Evolutionary conservation across 1,140 invertebrate species (phyloP).

Genomic region (Frieseomelitta varia): DNA sequence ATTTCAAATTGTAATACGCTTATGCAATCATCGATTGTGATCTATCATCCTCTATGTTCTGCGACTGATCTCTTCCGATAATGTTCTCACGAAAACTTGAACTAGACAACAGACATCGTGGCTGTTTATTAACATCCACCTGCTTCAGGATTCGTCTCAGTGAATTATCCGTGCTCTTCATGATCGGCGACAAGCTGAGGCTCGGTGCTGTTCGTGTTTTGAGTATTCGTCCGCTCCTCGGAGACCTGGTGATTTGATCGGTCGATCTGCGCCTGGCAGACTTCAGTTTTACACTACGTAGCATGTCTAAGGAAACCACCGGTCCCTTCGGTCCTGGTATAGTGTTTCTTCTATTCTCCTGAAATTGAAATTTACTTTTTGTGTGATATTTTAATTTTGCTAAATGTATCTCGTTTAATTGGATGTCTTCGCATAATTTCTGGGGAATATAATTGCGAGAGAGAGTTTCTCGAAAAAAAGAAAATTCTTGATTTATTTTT

Average conservation of each 20-base stretch:
- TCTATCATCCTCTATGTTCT: slow-evolving; percentile 7
- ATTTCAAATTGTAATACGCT: not conserved
- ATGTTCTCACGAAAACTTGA: slow-evolving; percentile 44
- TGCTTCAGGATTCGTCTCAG: slow-evolving; percentile 65
- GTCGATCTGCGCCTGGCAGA: slow-evolving; percentile 64
- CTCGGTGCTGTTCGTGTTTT: slow-evolving; percentile 57
- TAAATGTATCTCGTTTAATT: not conserved
- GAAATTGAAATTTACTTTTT: slow-evolving; percentile 9
- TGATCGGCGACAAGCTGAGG: slow-evolving; percentile 68
- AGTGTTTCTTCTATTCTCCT: slow-evolving; percentile 69
- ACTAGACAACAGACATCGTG: slow-evolving; percentile 45
- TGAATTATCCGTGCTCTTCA: slow-evolving; percentile 54
- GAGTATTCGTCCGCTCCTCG: slow-evolving; percentile 58
- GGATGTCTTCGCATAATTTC: not conserved
- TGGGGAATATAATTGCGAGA: not conserved
- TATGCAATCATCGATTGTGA: slow-evolving; percentile 35
- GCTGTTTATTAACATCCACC: slow-evolving; percentile 60
- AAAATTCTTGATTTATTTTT: not conserved
- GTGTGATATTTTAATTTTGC: not conserved
- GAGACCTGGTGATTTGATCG: slow-evolving; percentile 62
- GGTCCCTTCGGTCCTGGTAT: slow-evolving; percentile 61
- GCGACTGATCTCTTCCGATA: slow-evolving; percentile 36
- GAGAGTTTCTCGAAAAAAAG: not conserved
- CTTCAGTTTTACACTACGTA: slow-evolving; percentile 75
- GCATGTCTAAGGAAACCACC: slow-evolving; percentile 73